These are phyloP conservation scores for Nothobranchius furzeri DNA, from an alignment of 2,113 vertebrate genomes.

Conservation along the genomic window DNA sequence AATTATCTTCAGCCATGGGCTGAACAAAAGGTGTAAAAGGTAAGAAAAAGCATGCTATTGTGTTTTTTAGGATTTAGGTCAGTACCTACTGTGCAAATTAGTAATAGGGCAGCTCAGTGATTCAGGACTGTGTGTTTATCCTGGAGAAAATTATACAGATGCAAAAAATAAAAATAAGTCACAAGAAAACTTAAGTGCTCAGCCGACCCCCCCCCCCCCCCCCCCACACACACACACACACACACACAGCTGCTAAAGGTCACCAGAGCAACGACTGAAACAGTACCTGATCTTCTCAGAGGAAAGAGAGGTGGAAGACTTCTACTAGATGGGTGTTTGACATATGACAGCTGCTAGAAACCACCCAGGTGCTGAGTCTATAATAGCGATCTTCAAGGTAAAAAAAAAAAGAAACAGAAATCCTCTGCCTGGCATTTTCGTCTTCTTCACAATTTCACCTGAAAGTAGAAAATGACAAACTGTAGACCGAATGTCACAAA, in stretches of 20 bases:
- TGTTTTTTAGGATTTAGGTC: not conserved
- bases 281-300: slow-evolving; percentile 54
- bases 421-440: not conserved
- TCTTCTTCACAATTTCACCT: not conserved
- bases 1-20: slow-evolving; percentile 5
- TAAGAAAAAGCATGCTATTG: slow-evolving; percentile 1
- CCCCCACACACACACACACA: not conserved
- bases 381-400: slow-evolving; percentile 17
- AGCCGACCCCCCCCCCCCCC: slow-evolving; percentile 55
- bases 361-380: slow-evolving; percentile 33
- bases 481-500: not conserved
- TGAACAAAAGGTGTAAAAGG: not conserved
- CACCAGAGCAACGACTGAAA: slow-evolving; percentile 61
- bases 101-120: slow-evolving; percentile 16
- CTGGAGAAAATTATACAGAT: not conserved
- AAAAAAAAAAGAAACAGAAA: not conserved
- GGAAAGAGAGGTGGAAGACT: slow-evolving; percentile 39
- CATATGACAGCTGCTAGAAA: slow-evolving; percentile 47
- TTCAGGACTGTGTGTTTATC: not conserved
- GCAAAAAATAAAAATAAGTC: slow-evolving; percentile 5
- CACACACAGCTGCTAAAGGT: slow-evolving; percentile 68
- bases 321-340: slow-evolving; percentile 40
- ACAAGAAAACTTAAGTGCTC: slow-evolving; percentile 24
- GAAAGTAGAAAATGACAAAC: not conserved
- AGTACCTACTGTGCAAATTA: slow-evolving; percentile 30